Conservation (phyloP, 2,797 vertebrate genomes). For the Siniperca obscura region DNA sequence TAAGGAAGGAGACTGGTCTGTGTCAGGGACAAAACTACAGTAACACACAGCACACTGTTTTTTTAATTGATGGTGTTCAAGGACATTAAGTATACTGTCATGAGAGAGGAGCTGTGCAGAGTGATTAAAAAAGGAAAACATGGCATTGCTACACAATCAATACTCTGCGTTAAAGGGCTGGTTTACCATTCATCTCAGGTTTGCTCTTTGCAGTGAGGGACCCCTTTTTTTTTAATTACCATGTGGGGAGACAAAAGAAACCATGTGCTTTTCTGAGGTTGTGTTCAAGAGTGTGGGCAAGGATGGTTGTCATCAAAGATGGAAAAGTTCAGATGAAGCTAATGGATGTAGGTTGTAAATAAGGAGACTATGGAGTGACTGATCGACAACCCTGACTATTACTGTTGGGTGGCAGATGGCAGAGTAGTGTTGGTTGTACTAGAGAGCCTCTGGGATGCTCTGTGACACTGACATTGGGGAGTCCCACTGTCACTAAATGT, state of each 20-base stretch:
- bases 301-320: slow-evolving; percentile 22
- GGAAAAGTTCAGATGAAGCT: slow-evolving; percentile 15
- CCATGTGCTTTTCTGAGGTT: slow-evolving; percentile 44
- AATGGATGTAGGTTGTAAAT: slow-evolving; percentile 28
- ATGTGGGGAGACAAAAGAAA: slow-evolving; percentile 49
- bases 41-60: neutral
- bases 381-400: slow-evolving; percentile 26
- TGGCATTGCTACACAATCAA: slow-evolving; percentile 40
- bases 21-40: slow-evolving; percentile 22
- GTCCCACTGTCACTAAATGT: slow-evolving; percentile 30
- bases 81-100: slow-evolving; percentile 24
- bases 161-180: slow-evolving; percentile 31
- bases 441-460: slow-evolving; percentile 26
- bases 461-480: slow-evolving; percentile 23
- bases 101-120: slow-evolving; percentile 20
- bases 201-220: slow-evolving; percentile 32
- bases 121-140: slow-evolving; percentile 36
- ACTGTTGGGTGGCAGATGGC: slow-evolving; percentile 41
- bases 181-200: slow-evolving; percentile 58
- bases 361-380: slow-evolving; percentile 16
- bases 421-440: slow-evolving; percentile 41
- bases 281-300: slow-evolving; percentile 21
- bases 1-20: slow-evolving; percentile 21
- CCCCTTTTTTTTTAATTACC: slow-evolving; percentile 20
- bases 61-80: slow-evolving; percentile 14